Conservation (phyloP, 1,140 invertebrate genomes). For the Zaprionus kolodkinae region DNA sequence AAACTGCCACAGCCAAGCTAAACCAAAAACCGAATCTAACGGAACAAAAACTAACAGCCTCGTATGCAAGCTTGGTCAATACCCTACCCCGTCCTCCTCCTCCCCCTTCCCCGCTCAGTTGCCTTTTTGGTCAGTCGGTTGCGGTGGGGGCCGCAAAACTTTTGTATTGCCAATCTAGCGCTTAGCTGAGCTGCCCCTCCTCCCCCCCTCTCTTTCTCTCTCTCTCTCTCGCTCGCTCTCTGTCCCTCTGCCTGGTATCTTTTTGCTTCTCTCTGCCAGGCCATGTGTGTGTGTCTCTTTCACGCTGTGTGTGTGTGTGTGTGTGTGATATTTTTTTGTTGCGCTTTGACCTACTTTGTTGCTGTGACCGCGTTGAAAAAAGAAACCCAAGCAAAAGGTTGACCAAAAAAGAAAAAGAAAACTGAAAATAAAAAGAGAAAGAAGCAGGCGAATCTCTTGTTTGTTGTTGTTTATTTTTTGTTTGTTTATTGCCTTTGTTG, state of each 20-base stretch:
- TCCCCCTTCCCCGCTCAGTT: neutral
- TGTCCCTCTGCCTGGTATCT: neutral
- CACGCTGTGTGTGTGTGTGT: slow-evolving; percentile 24
- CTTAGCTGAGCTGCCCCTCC: slow-evolving; percentile 49
- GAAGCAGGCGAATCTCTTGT: neutral
- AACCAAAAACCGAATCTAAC: slow-evolving; percentile 8
- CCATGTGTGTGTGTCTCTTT: slow-evolving; percentile 15
- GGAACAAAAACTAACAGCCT: neutral
- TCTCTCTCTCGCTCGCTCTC: neutral
- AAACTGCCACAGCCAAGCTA: slow-evolving; percentile 48
- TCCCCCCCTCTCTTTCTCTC: too few relatives aligned
- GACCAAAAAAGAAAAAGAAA: slow-evolving; percentile 34
- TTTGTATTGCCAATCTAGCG: slow-evolving; percentile 75
- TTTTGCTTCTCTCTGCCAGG: slow-evolving; percentile 1
- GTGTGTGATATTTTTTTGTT: slow-evolving; percentile 45
- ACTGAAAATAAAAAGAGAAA: neutral
- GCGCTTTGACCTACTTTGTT: slow-evolving; percentile 72
- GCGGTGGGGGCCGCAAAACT: slow-evolving; percentile 36
- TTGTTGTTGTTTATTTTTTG: slow-evolving; percentile 1
- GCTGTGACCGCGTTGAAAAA: slow-evolving; percentile 57
- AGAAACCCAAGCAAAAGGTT: slow-evolving; percentile 58
- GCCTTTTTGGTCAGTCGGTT: slow-evolving; percentile 20
- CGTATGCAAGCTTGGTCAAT: slow-evolving; percentile 24
- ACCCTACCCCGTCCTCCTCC: neutral
- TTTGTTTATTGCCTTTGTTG: slow-evolving; percentile 22